Conservation (phyloP, 2,113 vertebrate species). For the Tetrax tetrax region DNA sequence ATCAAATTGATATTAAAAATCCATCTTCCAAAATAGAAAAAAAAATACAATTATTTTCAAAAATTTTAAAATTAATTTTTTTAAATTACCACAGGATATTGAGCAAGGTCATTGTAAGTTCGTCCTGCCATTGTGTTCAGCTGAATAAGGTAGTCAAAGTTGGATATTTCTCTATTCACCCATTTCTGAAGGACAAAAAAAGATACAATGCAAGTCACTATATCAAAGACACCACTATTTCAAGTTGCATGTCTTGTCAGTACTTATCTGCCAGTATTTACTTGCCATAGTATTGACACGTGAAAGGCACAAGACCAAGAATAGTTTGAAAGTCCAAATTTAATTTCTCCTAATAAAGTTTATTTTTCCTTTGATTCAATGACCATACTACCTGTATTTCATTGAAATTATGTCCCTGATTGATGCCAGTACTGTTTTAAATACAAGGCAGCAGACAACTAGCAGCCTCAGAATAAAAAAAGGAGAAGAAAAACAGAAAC, state of each 20-base stretch:
- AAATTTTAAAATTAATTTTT: background rate
- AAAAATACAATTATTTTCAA: background rate
- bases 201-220: background rate
- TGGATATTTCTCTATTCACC: slow-evolving; percentile 96
- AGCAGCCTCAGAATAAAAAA: background rate
- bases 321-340: background rate
- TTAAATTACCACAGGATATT: slow-evolving; percentile 92
- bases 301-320: background rate
- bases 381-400: background rate
- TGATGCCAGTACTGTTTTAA: background rate
- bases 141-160: slow-evolving; percentile 98
- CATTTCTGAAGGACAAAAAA: slow-evolving; percentile 85
- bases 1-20: slow-evolving; percentile 1
- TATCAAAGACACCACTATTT: background rate
- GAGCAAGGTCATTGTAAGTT: slow-evolving; percentile 95
- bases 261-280: background rate
- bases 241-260: background rate
- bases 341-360: background rate
- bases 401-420: background rate
- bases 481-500: background rate
- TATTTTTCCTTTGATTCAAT: background rate
- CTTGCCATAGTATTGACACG: background rate
- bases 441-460: background rate
- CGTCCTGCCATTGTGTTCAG: slow-evolving; percentile 96
- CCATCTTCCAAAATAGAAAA: background rate